Percentiles rank a stretch among this genome's conserved stretches.
phyloP scores from a whole-genome alignment of 2,888 invertebrate species.

The Zygogramma bicolorata region DNA sequence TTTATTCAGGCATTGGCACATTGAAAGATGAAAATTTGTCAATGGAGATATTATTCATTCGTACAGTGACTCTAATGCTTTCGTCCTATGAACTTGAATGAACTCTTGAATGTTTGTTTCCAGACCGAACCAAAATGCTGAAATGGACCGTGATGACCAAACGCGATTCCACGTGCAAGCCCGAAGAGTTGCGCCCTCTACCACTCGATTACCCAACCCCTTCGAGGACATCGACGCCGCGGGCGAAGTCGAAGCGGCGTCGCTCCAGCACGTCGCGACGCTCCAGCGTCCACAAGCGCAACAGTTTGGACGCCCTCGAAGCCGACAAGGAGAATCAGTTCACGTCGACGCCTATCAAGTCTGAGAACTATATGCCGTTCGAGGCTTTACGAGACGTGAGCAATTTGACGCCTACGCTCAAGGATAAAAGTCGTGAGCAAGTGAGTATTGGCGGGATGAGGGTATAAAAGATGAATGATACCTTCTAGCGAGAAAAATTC shows the following conservation, averaged over 20 bases:
- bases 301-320: slow-evolving; percentile 69
- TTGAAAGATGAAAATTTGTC: too few relatives aligned
- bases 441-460: slow-evolving; percentile 12
- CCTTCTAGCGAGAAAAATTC: too few relatives aligned
- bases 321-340: slow-evolving; percentile 73
- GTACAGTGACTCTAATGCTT: too few relatives aligned
- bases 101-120: neutral
- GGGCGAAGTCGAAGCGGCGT: slow-evolving; percentile 66
- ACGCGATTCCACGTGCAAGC: slow-evolving; percentile 48
- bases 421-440: slow-evolving; percentile 43
- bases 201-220: slow-evolving; percentile 41
- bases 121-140: slow-evolving; percentile 66
- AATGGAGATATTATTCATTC: too few relatives aligned
- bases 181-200: slow-evolving; percentile 48
- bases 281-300: slow-evolving; percentile 67
- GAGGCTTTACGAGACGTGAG: slow-evolving; percentile 73
- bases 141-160: slow-evolving; percentile 72
- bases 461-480: neutral
- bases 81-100: neutral
- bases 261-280: slow-evolving; percentile 53
- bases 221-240: slow-evolving; percentile 59
- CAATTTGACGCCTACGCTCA: slow-evolving; percentile 71
- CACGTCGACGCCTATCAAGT: slow-evolving; percentile 72
- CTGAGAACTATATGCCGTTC: slow-evolving; percentile 54
- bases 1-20: too few relatives aligned